Percentiles rank a stretch among this genome's conserved stretches.
These are phyloP conservation scores for Poicephalus meyeri DNA, from an alignment of 2,113 vertebrate species.

Conservation along the genomic window DNA sequence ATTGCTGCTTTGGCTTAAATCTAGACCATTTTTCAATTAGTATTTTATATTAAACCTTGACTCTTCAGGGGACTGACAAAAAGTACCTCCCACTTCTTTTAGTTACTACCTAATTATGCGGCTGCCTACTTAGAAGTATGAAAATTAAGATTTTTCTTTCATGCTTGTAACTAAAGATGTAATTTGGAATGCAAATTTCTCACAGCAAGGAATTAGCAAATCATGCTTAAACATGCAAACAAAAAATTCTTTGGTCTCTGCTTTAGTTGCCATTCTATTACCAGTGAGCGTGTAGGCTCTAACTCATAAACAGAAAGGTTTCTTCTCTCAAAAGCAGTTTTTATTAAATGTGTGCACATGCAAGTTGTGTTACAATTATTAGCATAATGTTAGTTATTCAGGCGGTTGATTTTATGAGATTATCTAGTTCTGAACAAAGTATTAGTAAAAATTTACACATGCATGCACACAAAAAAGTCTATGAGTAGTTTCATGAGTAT, in stretches of 20 bases:
- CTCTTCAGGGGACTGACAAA: neutral
- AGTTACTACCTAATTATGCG: neutral
- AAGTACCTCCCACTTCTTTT: neutral
- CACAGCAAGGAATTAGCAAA: neutral
- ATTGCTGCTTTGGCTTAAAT: neutral
- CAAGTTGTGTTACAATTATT: neutral
- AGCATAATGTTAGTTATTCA: neutral
- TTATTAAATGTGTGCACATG: neutral
- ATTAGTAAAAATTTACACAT: neutral
- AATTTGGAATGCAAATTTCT: constrained; percentile 22
- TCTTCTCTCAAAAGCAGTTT: neutral
- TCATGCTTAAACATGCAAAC: neutral
- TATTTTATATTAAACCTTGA: constrained; percentile 15
- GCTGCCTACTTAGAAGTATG: neutral
- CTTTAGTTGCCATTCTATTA: neutral
- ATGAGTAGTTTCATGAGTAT: neutral
- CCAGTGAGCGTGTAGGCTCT: neutral
- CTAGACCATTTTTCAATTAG: neutral
- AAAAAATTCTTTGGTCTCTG: neutral
- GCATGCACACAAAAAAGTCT: neutral
- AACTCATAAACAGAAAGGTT: neutral
- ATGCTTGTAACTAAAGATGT: neutral
- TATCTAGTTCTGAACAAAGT: neutral
- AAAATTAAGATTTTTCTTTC: neutral
- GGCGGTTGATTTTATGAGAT: neutral